phyloP scores from a whole-genome alignment of 2,888 invertebrate species.

The Bugulina stolonifera region DNA sequence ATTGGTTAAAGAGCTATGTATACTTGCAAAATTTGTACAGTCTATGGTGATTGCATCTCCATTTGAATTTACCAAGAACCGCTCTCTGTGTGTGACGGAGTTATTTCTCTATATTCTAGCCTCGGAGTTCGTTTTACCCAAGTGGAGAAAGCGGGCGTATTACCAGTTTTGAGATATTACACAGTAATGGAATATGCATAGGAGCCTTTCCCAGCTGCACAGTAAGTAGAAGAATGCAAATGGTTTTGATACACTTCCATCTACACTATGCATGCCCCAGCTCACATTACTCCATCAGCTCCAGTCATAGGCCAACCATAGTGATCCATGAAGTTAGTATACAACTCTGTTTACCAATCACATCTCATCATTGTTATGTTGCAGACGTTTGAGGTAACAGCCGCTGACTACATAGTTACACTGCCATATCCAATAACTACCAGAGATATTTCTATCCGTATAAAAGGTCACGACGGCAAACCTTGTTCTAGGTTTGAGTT shows the following conservation, averaged over 20 bases:
- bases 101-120: constrained; percentile 12
- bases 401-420: constrained; percentile 1
- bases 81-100: too few relatives aligned
- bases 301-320: too few relatives aligned
- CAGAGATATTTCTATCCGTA: neutral
- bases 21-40: too few relatives aligned
- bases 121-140: neutral
- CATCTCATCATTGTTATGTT: too few relatives aligned
- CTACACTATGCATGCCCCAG: too few relatives aligned
- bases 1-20: too few relatives aligned
- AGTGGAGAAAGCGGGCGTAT: neutral
- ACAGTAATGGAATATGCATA: neutral
- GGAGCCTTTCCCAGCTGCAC: constrained; percentile 2
- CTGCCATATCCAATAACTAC: neutral
- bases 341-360: too few relatives aligned
- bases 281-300: too few relatives aligned
- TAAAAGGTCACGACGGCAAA: neutral
- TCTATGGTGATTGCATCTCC: too few relatives aligned
- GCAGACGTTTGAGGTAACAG: constrained; percentile 4
- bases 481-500: constrained; percentile 14
- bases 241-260: too few relatives aligned
- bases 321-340: too few relatives aligned
- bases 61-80: too few relatives aligned
- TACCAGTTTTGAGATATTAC: neutral
- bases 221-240: neutral